Percentiles rank a stretch among this genome's conserved stretches.
These are phyloP conservation scores for Xestoiulus laeticollis DNA, from an alignment of 2,888 invertebrate genomes.

Conservation along the genomic window DNA sequence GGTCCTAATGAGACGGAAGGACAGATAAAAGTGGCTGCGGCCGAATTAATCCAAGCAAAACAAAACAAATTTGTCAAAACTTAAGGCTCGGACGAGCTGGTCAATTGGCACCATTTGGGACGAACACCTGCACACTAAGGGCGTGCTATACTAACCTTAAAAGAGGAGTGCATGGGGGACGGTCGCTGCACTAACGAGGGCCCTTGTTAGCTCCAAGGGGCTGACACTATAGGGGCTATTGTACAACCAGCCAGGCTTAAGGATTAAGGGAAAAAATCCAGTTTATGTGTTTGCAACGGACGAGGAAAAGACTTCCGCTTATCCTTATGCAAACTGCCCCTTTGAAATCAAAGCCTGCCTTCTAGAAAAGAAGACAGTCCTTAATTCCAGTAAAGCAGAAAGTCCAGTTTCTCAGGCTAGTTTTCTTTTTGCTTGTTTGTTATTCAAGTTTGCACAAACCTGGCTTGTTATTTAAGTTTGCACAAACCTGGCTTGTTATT, in stretches of 20 bases:
- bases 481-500: too few species aligned
- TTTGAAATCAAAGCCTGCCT: conserved; percentile 7
- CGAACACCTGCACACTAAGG: conserved; percentile 15
- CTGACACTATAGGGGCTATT: background rate
- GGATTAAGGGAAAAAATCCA: conserved; percentile 34
- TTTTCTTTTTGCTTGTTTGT: too few species aligned
- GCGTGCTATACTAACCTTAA: background rate
- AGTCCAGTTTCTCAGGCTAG: too few species aligned
- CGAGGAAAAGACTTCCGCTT: background rate
- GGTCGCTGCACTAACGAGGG: background rate
- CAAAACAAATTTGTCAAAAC: conserved; percentile 37
- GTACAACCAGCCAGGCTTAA: background rate
- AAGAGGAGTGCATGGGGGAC: background rate
- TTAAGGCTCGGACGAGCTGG: background rate
- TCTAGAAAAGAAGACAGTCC: too few species aligned
- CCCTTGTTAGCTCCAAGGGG: background rate
- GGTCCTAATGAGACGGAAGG: conserved; percentile 34
- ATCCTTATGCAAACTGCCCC: conserved; percentile 37
- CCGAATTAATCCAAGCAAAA: conserved; percentile 37
- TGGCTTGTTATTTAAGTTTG: too few species aligned
- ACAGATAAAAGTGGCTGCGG: conserved; percentile 11
- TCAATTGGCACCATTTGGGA: conserved; percentile 1
- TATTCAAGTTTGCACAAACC: too few species aligned
- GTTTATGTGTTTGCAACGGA: conserved; percentile 2
- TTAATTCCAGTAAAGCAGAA: too few species aligned